Base-by-base conservation (phyloP, 2,113 vertebrate species). In the Salminus brasiliensis region DNA sequence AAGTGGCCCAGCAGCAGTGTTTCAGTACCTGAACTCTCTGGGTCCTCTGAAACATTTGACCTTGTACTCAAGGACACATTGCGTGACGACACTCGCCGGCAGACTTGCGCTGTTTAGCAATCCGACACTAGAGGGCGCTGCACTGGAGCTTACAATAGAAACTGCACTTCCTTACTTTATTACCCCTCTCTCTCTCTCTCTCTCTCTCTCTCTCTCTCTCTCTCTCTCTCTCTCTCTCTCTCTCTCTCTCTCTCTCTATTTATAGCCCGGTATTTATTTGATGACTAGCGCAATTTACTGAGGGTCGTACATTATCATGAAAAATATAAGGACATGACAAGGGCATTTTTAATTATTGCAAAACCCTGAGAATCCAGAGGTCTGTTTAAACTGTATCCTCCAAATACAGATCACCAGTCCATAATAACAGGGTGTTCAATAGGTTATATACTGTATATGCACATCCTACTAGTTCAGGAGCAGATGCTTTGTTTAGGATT, bases 61-160 rank as follows among this genome's bases (percentile, higher is more conserved):
- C 84, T 88, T 88, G 81, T 15, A 49, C 57, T 77, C 83, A 81
- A 87, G 85, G 85, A 85, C 87, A 84, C 59, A 60, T 2, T 62
- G 78, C 47, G 69, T 41, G 78, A 85, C 87, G 85, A 86, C 87
- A 87, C 52, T 53, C 32, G 62, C 66, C 45, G 47, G 34, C 72
- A 68, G 30, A 63, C 63, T 74, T 69, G 68, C 76, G 71, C 81
- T 81, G 47, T 67, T 27, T 69, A n/a, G n/a, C n/a, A n/a, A n/a
- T n/a, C n/a, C n/a, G n/a, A n/a, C 87, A 41, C 81, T 52, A 86
- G 87, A 77, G 79, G 82, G 85, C 15, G 81, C 62, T 78, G 47
- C 25, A 67, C 34, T 49, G 43, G 60, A 23, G 36, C 41, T 67
- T 55, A 36, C 69, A 63, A 16, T 68, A 68, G 47, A 45, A 21